phyloP scores from a whole-genome alignment of 2,113 vertebrate species.

The Platysternon megacephalum region DNA sequence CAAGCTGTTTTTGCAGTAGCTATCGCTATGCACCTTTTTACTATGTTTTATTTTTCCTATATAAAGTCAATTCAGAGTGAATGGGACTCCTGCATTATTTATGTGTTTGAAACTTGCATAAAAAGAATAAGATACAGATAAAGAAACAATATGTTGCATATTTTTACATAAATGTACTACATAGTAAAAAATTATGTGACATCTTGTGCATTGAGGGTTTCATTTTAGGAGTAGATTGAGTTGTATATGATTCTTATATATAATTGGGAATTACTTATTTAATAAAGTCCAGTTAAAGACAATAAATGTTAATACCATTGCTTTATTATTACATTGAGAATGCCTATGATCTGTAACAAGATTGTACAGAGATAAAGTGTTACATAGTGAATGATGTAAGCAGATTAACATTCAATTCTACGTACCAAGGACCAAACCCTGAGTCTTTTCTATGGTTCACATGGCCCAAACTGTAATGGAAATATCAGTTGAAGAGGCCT shows the following conservation, averaged over 20 bases:
- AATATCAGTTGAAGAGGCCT: neutral
- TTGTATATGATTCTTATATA: neutral
- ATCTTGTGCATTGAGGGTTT: neutral
- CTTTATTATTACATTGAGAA: neutral
- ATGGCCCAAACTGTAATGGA: neutral
- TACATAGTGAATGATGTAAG: neutral
- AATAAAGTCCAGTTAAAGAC: conserved; percentile 28
- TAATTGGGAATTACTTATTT: neutral
- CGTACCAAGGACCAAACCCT: neutral
- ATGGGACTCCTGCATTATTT: conserved; percentile 57
- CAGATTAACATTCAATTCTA: neutral
- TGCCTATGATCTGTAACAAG: neutral
- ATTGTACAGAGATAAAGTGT: neutral
- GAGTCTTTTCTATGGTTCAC: neutral
- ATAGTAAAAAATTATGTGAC: neutral
- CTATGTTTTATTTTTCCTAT: conserved; percentile 30
- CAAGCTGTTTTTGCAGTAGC: neutral
- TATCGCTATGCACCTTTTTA: conserved; percentile 40
- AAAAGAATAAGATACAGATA: conserved; percentile 24
- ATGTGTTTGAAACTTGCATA: conserved; percentile 48
- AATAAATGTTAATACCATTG: neutral
- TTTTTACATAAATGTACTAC: neutral
- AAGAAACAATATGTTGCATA: conserved; percentile 18
- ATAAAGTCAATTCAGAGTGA: conserved; percentile 24
- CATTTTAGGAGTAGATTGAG: neutral